These are phyloP conservation scores for Cyclura pinguis DNA, from an alignment of 2,797 vertebrate species.

Conservation along the genomic window DNA sequence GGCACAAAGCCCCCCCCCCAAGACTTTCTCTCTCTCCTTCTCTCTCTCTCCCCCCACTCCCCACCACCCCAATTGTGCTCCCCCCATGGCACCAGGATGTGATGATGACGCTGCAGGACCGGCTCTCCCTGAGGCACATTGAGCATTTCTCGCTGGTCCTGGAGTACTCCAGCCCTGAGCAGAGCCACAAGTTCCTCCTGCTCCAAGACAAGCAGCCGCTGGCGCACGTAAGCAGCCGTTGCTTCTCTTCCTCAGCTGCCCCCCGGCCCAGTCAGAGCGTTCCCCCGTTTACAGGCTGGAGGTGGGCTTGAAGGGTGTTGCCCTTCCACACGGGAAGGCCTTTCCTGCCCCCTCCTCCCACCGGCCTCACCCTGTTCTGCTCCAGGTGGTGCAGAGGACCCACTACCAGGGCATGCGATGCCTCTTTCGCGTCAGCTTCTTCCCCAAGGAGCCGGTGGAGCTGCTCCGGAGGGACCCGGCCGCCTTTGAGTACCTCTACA, in stretches of 20 bases:
- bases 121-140: conserved; percentile 95
- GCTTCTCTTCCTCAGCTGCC: no score
- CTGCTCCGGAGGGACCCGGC: conserved; percentile 93
- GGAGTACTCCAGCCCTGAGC: conserved; percentile 92
- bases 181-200: conserved; percentile 92
- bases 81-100: conserved; percentile 86
- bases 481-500: conserved; percentile 98
- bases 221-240: conserved; percentile 88
- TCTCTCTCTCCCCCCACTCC: not conserved
- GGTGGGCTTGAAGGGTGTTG: not conserved
- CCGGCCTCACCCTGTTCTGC: not conserved
- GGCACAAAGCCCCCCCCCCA: fast-evolving
- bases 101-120: conserved; percentile 96
- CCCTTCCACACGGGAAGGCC: no score
- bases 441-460: conserved; percentile 97
- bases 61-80: no score
- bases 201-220: conserved; percentile 97
- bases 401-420: conserved; percentile 99
- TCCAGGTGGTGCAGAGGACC: conserved; percentile 96
- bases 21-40: not conserved
- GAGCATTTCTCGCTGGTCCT: conserved; percentile 98
- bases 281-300: not conserved
- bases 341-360: not conserved
- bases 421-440: conserved; percentile 98
- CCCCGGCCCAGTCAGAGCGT: no score